Evolutionary conservation across 2,797 vertebrate genomes (phyloP).

Genomic region (Tapera naevia): DNA sequence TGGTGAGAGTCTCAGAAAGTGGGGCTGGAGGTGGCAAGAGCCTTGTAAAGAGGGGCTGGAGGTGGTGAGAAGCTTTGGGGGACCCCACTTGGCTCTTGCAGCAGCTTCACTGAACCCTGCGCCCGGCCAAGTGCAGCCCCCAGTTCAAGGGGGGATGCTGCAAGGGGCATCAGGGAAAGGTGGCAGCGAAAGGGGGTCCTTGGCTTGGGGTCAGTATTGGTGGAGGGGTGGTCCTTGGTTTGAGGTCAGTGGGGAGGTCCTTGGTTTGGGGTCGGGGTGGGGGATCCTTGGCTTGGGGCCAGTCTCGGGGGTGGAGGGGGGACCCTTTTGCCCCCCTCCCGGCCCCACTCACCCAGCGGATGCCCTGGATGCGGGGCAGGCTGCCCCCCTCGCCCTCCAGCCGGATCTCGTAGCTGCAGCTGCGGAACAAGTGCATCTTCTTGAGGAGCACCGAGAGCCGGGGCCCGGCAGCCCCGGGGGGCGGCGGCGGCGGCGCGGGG

Average conservation of each 20-base stretch:
- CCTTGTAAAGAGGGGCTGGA: too few species aligned
- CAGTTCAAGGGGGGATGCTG: background rate
- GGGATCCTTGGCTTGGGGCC: background rate
- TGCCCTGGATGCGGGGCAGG: constrained; percentile 71
- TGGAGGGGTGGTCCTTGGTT: too few species aligned
- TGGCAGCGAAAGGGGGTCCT: too few species aligned
- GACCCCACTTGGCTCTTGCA: background rate
- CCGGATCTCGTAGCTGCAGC: constrained; percentile 78
- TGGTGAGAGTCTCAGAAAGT: background rate
- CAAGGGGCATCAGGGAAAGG: too few species aligned
- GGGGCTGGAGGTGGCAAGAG: too few species aligned
- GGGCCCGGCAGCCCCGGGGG: background rate
- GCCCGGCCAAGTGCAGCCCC: too few species aligned
- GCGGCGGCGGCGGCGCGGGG: background rate
- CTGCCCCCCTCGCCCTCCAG: constrained; percentile 60
- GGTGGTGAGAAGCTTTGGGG: rapidly evolving
- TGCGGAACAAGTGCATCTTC: constrained; percentile 77
- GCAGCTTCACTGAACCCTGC: too few species aligned
- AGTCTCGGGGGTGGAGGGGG: too few species aligned
- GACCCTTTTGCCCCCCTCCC: too few species aligned
- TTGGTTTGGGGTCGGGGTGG: background rate
- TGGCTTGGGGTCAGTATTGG: too few species aligned
- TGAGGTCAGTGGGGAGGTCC: too few species aligned
- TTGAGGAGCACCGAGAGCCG: constrained; percentile 56
- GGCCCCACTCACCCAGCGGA: constrained; percentile 73